Conservation (phyloP, 2,888 invertebrate genomes). For the Luperina testacea region DNA sequence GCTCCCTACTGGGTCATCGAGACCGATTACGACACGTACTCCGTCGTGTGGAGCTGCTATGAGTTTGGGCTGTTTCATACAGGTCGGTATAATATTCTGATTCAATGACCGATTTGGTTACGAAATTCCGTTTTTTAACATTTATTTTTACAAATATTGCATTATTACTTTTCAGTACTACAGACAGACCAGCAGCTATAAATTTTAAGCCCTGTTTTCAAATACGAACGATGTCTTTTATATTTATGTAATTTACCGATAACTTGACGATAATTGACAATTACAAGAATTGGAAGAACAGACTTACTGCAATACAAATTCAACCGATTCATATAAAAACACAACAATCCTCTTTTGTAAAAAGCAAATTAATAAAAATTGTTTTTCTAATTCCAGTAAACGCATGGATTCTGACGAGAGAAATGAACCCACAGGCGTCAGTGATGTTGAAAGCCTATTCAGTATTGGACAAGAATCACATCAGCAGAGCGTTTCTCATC, state of each 20-base stretch:
- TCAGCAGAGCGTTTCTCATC: conserved; percentile 90
- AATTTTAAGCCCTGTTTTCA: neutral
- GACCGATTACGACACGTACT: conserved; percentile 93
- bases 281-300: neutral
- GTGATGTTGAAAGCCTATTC: conserved; percentile 91
- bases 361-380: neutral
- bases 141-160: neutral
- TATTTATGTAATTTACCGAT: neutral
- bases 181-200: neutral
- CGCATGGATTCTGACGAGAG: conserved; percentile 92
- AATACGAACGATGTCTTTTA: neutral
- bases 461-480: conserved; percentile 89
- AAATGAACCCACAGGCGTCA: conserved; percentile 88
- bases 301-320: neutral
- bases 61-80: conserved; percentile 89
- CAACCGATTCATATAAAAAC: neutral
- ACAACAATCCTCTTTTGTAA: neutral
- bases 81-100: conserved; percentile 72
- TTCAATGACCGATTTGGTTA: neutral
- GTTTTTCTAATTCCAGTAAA: conserved; percentile 80
- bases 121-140: neutral
- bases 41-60: conserved; percentile 92
- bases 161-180: neutral
- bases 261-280: neutral
- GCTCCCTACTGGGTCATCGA: conserved; percentile 91